Evolutionary conservation across 1,140 invertebrate genomes (phyloP), one percentile per base, ranked within the genome.

Genomic region (Drosophila persimilis): DNA sequence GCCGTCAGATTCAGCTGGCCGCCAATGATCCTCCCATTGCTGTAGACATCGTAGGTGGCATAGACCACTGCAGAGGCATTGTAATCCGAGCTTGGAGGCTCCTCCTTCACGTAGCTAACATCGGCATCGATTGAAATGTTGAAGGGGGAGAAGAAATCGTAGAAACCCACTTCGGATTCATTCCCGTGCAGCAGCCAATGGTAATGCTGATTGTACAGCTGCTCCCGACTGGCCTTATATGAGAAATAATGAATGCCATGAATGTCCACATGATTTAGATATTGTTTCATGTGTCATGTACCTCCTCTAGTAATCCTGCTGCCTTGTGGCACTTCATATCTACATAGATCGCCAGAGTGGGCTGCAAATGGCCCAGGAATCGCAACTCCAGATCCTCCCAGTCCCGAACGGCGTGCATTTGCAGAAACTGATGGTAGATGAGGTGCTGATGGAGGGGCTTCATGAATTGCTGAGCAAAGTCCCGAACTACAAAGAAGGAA

Each of bases 81-180:
- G 8, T 11, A 35, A 0, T 46, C 7, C 2, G 35, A 13, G 11
- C 5, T 13, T 13, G 5, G 2, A 0, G 13, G 2, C 1, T 41
- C 5, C 17, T 79, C 59, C 26, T 50, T 51, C 1, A 88, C 53
- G 20, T 71, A 89, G 35, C 50, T 78, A 1, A 90, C 61, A 61
- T 90, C 79, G 0, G 89, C 86, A 65, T 90, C 85, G 8, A 90
- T 73, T 2, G 85, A 90, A 6, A 90, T 67, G 35, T 89, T 89
- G 2, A 73, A 72, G 1, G 61, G 29, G 2, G 41, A 45, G 35
- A 86, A 81, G 15, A 62, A 72, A 6, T 59, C 9, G 2, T 75
- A 72, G 22, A 86, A 88, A 6, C 29, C 35, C 3, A 44, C 31
- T 0, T 2, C 22, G 1, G 53, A 47, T n/a, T 57, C 20, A 20